phyloP scores from a whole-genome alignment of 2,888 invertebrate species.

The Drosophila nigricruria region DNA sequence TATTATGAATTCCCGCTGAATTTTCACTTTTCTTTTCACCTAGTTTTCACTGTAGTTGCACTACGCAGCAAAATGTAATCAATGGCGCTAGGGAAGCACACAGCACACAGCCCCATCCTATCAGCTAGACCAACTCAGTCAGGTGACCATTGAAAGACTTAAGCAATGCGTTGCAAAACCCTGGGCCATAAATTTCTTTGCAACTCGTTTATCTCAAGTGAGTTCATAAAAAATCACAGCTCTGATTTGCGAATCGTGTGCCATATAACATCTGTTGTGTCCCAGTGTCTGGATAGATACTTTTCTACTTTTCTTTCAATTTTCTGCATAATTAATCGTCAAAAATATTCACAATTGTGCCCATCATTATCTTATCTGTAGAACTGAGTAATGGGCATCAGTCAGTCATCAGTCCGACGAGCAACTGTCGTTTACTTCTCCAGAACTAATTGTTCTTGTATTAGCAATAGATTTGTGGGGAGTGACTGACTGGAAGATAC shows the following conservation, averaged over 20 bases:
- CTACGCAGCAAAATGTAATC: neutral
- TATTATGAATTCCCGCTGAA: too few species aligned
- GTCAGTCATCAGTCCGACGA: neutral
- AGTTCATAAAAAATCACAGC: conserved; percentile 62
- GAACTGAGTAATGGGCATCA: conserved; percentile 21
- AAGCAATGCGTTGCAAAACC: conserved; percentile 36
- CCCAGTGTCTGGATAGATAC: conserved; percentile 7
- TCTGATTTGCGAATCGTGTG: conserved; percentile 43
- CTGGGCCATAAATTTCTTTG: conserved; percentile 50
- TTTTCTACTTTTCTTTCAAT: neutral
- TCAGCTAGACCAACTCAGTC: conserved; percentile 35
- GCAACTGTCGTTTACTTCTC: neutral
- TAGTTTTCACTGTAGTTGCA: neutral
- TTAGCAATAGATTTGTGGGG: neutral
- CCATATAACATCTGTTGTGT: neutral
- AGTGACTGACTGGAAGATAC: conserved; percentile 5
- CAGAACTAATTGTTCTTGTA: neutral
- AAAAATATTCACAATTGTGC: conserved; percentile 29
- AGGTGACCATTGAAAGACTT: conserved; percentile 56
- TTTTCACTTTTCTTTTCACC: neutral
- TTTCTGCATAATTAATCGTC: conserved; percentile 43
- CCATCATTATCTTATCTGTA: conserved; percentile 46
- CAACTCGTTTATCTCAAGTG: conserved; percentile 51
- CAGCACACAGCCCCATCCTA: neutral
- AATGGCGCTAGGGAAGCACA: conserved; percentile 43